Evolutionary conservation across 2,888 invertebrate species (phyloP).

Genomic region (Vandiemenella viatica): DNA sequence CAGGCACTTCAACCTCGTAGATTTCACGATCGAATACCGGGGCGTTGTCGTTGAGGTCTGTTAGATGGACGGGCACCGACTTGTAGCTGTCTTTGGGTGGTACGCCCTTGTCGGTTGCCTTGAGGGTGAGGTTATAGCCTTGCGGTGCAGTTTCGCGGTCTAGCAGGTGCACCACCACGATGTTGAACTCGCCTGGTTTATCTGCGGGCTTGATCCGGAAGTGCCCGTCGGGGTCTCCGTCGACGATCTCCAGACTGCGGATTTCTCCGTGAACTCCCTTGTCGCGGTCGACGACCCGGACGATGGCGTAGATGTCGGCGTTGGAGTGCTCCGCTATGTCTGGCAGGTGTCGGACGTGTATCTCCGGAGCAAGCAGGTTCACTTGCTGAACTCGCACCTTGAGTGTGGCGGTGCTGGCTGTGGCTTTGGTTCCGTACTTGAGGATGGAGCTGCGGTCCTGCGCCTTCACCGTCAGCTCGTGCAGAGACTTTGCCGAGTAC

Average conservation of each 20-base stretch:
- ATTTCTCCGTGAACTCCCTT: slow-evolving; percentile 73
- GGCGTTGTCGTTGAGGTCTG: slow-evolving; percentile 70
- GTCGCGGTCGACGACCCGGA: slow-evolving; percentile 71
- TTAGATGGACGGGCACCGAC: slow-evolving; percentile 62
- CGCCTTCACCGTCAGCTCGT: slow-evolving; percentile 66
- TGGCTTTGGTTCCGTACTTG: slow-evolving; percentile 31
- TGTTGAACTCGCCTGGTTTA: slow-evolving; percentile 52
- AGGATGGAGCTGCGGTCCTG: slow-evolving; percentile 64
- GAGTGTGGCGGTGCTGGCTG: slow-evolving; percentile 59
- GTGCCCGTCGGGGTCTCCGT: slow-evolving; percentile 80
- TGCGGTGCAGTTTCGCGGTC: slow-evolving; percentile 64
- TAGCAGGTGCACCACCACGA: slow-evolving; percentile 59
- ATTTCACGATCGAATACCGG: slow-evolving; percentile 76
- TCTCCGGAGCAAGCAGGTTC: slow-evolving; percentile 74
- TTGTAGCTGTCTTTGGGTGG: slow-evolving; percentile 66
- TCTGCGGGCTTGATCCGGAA: slow-evolving; percentile 55
- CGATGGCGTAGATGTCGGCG: slow-evolving; percentile 77
- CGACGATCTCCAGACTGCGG: slow-evolving; percentile 64
- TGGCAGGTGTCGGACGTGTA: slow-evolving; percentile 63
- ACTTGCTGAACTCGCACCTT: slow-evolving; percentile 62
- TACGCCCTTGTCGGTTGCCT: slow-evolving; percentile 68
- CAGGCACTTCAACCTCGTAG: slow-evolving; percentile 75
- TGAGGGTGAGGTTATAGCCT: slow-evolving; percentile 75
- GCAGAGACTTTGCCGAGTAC: slow-evolving; percentile 50
- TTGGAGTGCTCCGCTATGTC: slow-evolving; percentile 67